Base-by-base conservation (phyloP, 2,113 vertebrate species). In the Scalopus aquaticus region DNA sequence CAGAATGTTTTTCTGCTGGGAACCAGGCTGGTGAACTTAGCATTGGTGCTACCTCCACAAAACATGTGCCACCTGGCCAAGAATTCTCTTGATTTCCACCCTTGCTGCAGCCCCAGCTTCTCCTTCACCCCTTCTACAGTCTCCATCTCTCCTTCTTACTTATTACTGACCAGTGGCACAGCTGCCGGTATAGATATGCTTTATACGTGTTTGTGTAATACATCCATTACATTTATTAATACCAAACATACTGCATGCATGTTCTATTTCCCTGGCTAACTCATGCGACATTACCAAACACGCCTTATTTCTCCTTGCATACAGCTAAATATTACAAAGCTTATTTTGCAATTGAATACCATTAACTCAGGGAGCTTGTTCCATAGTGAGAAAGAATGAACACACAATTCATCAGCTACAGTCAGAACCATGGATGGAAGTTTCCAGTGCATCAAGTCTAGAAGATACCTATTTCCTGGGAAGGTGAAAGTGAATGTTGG, bases 331-430 rank as follows among this genome's bases (percentile, higher is more conserved):
- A 81, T 54, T 92, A 11, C 16, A 65, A 42, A 30, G 42, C 78
- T 95, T 62, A 72, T 35, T 80, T 94, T 92, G 58, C 56, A 56
- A 60, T 13, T 90, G 19, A 28, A 42, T 64, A 60, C 84, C 77
- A 90, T 60, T 80, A 84, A 90, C 65, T 79, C 78, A 89, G 65
- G 58, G 85, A 80, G 37, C 46, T 78, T 77, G 35, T 80, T 79
- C 70, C 0, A 32, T 19, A 26, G 11, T 84, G 83, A 80, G 35
- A 94, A 96, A 90, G 62, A 96, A 32, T 35, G 65, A 51, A 65
- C 60, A 58, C 80, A 46, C 37, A 88, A 91, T 69, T 69, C 46
- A 44, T 67, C 49, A 90, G 46, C 32, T 51, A 67, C 35, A 78
- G 56, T 3, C 28, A 78, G 44, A 22, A 39, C 37, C 5, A 0